Conservation (phyloP, 2,113 vertebrate genomes). For the Rynchops niger region DNA sequence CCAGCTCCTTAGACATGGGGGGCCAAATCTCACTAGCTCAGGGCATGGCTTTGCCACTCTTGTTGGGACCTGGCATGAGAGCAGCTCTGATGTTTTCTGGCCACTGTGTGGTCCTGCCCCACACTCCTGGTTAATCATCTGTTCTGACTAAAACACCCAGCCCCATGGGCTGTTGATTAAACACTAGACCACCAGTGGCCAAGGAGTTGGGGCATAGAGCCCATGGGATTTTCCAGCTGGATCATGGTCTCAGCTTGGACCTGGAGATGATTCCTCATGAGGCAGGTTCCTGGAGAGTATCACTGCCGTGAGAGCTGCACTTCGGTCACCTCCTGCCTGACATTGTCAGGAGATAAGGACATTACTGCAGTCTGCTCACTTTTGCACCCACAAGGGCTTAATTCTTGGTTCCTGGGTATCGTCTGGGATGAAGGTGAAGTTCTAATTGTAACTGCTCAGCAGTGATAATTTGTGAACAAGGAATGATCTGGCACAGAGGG, state of each 20-base stretch:
- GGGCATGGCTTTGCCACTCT: background rate
- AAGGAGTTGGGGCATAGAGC: background rate
- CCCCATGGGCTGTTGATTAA: background rate
- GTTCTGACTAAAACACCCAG: background rate
- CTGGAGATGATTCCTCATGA: background rate
- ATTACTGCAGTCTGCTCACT: background rate
- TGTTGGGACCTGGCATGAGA: background rate
- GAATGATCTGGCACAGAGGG: background rate
- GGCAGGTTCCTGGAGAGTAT: background rate
- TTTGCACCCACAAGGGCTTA: background rate
- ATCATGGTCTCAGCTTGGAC: background rate
- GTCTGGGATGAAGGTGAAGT: background rate
- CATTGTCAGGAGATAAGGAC: background rate
- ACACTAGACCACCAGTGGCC: background rate
- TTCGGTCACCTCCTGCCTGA: background rate
- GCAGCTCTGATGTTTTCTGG: background rate
- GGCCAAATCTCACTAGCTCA: background rate
- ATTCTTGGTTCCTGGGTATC: background rate
- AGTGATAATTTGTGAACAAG: background rate
- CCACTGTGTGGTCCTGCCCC: background rate
- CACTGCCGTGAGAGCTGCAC: background rate
- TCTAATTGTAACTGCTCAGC: background rate
- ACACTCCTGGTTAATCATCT: background rate
- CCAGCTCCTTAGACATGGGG: background rate
- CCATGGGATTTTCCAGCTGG: background rate